phyloP scores from a whole-genome alignment of 2,797 vertebrate genomes.

The Selene dorsalis region DNA sequence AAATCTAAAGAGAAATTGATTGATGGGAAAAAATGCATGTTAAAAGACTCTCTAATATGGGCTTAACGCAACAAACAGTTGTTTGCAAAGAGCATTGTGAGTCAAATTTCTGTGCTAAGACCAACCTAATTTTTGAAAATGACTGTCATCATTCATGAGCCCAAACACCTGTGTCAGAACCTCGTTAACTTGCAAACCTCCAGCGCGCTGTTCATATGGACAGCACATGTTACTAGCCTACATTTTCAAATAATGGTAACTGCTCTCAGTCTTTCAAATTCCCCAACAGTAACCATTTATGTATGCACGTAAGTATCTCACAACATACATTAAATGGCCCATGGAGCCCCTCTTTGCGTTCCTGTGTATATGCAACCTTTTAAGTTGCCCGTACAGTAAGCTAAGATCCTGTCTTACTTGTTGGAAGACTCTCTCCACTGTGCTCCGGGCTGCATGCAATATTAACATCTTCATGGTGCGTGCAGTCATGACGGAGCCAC shows the following conservation, averaged over 20 bases:
- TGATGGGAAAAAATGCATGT: neutral
- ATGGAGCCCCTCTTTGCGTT: neutral
- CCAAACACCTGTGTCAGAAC: too few relatives aligned
- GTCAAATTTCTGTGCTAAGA: too few relatives aligned
- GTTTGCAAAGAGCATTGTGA: too few relatives aligned
- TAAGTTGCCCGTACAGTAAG: neutral
- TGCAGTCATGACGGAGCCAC: conserved; percentile 93
- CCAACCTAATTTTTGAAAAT: too few relatives aligned
- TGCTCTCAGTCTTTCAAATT: neutral
- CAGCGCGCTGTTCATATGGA: neutral
- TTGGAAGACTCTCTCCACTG: conserved; percentile 75
- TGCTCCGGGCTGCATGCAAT: conserved; percentile 86
- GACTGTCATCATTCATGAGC: too few relatives aligned
- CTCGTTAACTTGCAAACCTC: neutral
- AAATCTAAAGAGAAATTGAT: neutral
- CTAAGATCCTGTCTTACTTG: conserved; percentile 81
- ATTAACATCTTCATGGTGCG: conserved; percentile 89
- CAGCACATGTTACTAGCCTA: neutral
- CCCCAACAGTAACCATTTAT: neutral
- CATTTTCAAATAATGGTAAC: neutral
- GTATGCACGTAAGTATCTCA: neutral
- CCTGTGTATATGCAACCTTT: neutral
- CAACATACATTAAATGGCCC: too few relatives aligned
- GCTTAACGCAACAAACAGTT: too few relatives aligned
- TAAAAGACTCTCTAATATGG: neutral